Conservation (phyloP, 2,113 vertebrate genomes). For the Leptocoma aspasia region DNA sequence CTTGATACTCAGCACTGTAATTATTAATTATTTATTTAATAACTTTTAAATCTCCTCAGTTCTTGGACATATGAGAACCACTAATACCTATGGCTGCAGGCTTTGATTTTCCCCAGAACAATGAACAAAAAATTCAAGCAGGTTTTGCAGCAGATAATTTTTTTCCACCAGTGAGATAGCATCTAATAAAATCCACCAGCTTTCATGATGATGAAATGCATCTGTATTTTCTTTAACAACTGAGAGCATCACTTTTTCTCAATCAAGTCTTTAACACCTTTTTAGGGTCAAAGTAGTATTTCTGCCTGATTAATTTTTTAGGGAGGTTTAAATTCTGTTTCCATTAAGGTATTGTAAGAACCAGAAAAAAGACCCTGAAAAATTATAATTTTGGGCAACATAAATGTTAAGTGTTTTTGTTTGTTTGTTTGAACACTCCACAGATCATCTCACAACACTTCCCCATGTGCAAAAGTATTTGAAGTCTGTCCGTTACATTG, state of each 20-base stretch:
- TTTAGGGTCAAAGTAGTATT: neutral
- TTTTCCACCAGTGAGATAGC: neutral
- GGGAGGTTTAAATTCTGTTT: neutral
- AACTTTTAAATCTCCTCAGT: neutral
- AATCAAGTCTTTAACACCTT: neutral
- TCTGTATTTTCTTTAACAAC: neutral
- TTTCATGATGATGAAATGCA: neutral
- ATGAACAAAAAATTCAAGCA: neutral
- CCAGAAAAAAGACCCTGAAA: neutral
- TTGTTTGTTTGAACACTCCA: neutral
- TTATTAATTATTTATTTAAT: neutral
- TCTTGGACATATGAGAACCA: neutral
- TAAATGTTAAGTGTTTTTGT: neutral
- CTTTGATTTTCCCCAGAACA: neutral
- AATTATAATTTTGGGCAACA: neutral
- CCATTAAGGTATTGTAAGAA: neutral
- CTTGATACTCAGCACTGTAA: neutral
- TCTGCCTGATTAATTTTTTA: neutral
- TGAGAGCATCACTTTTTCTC: neutral
- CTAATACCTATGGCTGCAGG: neutral
- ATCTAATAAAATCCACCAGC: neutral
- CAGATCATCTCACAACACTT: constrained; percentile 87
- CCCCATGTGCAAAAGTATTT: constrained; percentile 94
- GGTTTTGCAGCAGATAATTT: neutral
- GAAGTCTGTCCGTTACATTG: constrained; percentile 92